These are phyloP conservation scores for crab-eating macaque (Macaca fascicularis) DNA, from an alignment of 2,113 vertebrate genomes.

Conservation along the genomic window DNA sequence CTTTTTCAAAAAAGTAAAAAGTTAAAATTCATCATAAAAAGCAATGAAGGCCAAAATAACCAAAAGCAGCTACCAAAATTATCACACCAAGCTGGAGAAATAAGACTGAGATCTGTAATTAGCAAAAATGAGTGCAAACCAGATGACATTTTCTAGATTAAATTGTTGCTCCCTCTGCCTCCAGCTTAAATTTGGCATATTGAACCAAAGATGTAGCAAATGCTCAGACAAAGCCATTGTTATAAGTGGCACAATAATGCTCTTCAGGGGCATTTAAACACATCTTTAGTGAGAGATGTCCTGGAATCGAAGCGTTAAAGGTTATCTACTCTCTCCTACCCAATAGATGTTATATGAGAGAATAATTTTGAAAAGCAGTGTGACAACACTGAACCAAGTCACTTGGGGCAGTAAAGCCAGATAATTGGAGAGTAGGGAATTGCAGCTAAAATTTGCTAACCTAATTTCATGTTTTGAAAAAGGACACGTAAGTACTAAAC, in stretches of 20 bases:
- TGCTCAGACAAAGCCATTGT: background rate
- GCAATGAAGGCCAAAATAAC: background rate
- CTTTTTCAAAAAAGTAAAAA: background rate
- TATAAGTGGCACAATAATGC: background rate
- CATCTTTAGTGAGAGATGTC: constrained; percentile 20
- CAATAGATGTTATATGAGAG: background rate
- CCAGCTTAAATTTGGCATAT: background rate
- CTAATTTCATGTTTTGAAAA: constrained; percentile 60
- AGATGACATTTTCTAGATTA: background rate
- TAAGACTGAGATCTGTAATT: background rate
- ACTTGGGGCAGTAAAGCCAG: constrained; percentile 35
- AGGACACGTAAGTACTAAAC: constrained; percentile 40
- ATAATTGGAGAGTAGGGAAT: constrained; percentile 57
- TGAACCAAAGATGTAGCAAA: background rate
- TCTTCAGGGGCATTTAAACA: background rate
- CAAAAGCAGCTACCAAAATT: background rate
- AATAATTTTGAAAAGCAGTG: constrained; percentile 23
- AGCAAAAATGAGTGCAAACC: background rate
- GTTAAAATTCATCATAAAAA: background rate
- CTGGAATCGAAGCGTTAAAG: constrained; percentile 59
- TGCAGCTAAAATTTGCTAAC: constrained; percentile 62
- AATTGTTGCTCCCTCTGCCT: background rate
- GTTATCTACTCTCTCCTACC: constrained; percentile 49
- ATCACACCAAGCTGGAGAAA: background rate
- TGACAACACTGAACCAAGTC: constrained; percentile 6